Evolutionary conservation across 2,888 invertebrate genomes (phyloP), one percentile per base, ranked within the genome.

Genomic region (Stictocephala bisonia): DNA sequence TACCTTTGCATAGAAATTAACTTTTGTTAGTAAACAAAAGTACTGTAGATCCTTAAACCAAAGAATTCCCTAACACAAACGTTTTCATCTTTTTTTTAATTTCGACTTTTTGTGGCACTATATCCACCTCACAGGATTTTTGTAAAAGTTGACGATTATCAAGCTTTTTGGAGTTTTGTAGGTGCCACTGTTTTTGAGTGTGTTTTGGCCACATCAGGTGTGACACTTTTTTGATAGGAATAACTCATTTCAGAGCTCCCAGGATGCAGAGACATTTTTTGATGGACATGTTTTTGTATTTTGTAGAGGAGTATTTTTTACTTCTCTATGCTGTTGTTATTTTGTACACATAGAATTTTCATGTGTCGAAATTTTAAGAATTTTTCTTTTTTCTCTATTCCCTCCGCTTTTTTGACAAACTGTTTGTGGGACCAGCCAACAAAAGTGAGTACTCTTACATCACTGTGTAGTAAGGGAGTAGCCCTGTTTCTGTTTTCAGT

Each of bases 351-450:
- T 13, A 60, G 18, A 26, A 48, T 74, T 70, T 73, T 73, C 74
- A 71, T 73, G 64, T 51, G 76, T 78, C 77, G 74, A 77, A 77
- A 77, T 74, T 77, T 69, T 76, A 74, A 77, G 74, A 76, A 75
- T 76, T 74, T 78, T 78, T 76, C 70, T 75, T 67, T 75, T 77
- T 77, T 79, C 77, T 74, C 50, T 71, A 71, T 74, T 48, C 68
- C 50, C 66, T 40, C 50, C 72, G 72, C 71, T 71, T 74, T 74
- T 74, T 74, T 74, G 74, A 74, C 74, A 74, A 68, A 67, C 73
- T 68, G 51, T 74, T 72, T 68, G 67, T 35, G 68, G n/a, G 53
- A 68, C 60, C 60, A 75, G 72, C 64, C 66, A 67, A 26, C 68
- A 73, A 76, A 75, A 73, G 77, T 79, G 74, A 78, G 78, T 79